Evolutionary conservation across 2,888 invertebrate species (phyloP).

Genomic region (Stictocephala bisonia): DNA sequence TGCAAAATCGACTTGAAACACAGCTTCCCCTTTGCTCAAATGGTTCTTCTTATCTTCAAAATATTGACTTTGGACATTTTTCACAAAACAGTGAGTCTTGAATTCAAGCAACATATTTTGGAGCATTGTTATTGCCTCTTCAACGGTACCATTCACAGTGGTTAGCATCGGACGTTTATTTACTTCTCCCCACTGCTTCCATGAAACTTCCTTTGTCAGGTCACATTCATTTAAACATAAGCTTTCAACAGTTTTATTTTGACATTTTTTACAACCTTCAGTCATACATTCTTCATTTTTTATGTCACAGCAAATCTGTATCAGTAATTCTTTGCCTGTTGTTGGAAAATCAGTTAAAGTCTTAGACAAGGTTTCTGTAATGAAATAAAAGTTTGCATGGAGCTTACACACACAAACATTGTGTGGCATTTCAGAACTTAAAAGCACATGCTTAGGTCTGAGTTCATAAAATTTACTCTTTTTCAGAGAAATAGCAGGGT

Average conservation of each 20-base stretch:
- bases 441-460: conserved; percentile 38
- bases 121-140: conserved; percentile 40
- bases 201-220: conserved; percentile 38
- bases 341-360: conserved; percentile 36
- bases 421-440: conserved; percentile 39
- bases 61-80: conserved; percentile 38
- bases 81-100: conserved; percentile 32
- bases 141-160: conserved; percentile 38
- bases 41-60: conserved; percentile 39
- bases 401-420: conserved; percentile 29
- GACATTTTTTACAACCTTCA: conserved; percentile 35
- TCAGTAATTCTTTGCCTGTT: conserved; percentile 33
- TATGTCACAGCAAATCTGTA: conserved; percentile 37
- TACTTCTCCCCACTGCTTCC: conserved; percentile 36
- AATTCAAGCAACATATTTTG: conserved; percentile 31
- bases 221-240: conserved; percentile 39
- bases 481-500: conserved; percentile 35
- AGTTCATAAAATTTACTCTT: conserved; percentile 41
- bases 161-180: conserved; percentile 29
- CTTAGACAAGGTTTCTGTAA: conserved; percentile 36
- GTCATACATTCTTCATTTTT: conserved; percentile 37
- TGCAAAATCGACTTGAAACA: conserved; percentile 33
- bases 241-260: conserved; percentile 35
- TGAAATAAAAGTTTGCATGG: conserved; percentile 30
- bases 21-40: conserved; percentile 34